Base-by-base conservation (phyloP, 2,888 invertebrate genomes). In the Hipparchia semele region DNA sequence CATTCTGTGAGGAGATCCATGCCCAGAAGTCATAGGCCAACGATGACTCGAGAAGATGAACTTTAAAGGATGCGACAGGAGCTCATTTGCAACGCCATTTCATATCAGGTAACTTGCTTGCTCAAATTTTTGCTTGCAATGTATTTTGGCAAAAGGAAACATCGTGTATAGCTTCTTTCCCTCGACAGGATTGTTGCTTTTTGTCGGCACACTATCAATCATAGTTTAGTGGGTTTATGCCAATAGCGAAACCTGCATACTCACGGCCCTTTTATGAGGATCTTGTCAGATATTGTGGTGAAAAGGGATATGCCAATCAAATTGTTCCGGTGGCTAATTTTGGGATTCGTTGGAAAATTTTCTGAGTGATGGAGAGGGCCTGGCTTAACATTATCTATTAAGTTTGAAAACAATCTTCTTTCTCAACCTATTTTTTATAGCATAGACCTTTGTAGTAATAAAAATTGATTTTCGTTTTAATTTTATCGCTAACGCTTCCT, bases 191-290 rank as follows among this genome's bases (percentile, higher is more conserved):
- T 10, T 2, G 23, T 9, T 2, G 51, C 53, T 65, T 53, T 53
- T 53, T 33, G 65, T 86, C 87, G 76, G 81, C 78, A 81, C 86
- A 92, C 91, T 92, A 93, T 93, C 92, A 91, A 93, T 93, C 93
- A 92, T 92, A 88, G 88, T 90, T 90, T 86, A 86, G 86, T 82
- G 84, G 88, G 82, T 81, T 87, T 89, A 90, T 87, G 90, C 88
- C 90, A 91, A 92, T 92, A 91, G 87, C 84, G 80, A 82, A 87
- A 89, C 82, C 84, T 90, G 93, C 92, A 84, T 80, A 85, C 84
- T 92, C 93, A 92, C 80, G 79, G 80, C 83, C 85, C 86, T 89
- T 89, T 89, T 86, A 87, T 86, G 77, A 82, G 83, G 81, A 83
- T 84, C 86, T 86, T 84, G 80, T 82, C 80, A 81, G 78, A 80